Evolutionary conservation across 2,888 invertebrate species (phyloP), one percentile per base, ranked within the genome.

Genomic region (Prenolepis imparis): DNA sequence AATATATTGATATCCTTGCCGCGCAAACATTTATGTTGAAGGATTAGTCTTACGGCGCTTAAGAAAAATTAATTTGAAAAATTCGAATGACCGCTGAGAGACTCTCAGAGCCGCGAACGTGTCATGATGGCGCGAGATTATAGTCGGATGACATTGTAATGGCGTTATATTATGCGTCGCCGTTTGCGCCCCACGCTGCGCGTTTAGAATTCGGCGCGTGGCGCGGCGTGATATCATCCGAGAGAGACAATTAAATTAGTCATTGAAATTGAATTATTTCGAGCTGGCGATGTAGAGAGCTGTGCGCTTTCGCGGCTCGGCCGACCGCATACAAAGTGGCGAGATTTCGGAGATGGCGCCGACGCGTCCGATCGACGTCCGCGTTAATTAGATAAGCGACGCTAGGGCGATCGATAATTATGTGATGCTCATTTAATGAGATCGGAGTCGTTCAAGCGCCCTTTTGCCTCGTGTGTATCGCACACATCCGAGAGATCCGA

Each of bases 241-340:
- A 55, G 77, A 67, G 89, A 82, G 90, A 89, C 91, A 90, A 93
- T 93, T 89, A 88, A 93, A 94, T 93, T 92, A 92, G 87, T 84
- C 89, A 93, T 92, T 89, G 93, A 91, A 92, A 93, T 92, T 89
- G 88, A 93, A 93, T 93, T 93, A 93, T 93, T 93, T 90, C 87
- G 84, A 88, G 88, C 87, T 82, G 85, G 44, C 88, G 87, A 89
- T 88, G 84, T 86, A 88, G 86, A 88, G 86, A 52, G 84, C 70
- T 77, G 77, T 36, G 57, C 32, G 57, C 63, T 32, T 8, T 32
- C n/a, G 52, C 52, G 52, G 52, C 21, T 48, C 44, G 59, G 41
- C 41, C 72, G 75, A 85, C 59, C 78, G 93, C 90, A 92, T 93
- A 91, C 91, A 91, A 92, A 93, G 90, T 89, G 86, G 78, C 36